Evolutionary conservation across 2,888 invertebrate species (phyloP), one percentile per base, ranked within the genome.

Genomic region (Zaprionus obscuricornis): DNA sequence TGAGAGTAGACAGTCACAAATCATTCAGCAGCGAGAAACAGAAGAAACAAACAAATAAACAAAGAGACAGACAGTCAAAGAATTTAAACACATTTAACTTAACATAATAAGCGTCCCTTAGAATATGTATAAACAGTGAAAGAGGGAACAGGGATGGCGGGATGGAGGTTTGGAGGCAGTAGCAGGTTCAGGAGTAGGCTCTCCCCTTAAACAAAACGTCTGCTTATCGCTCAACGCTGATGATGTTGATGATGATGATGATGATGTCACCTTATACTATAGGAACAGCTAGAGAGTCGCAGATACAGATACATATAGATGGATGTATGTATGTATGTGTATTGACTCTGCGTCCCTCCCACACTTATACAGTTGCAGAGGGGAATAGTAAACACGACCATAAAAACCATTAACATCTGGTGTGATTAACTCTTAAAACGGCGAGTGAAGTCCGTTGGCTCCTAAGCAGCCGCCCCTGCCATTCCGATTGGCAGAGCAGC

Each of bases 401-500:
- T 87, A 85, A 87, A 87, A 88, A 75, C 84, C 88, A 88, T 86
- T 86, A 88, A 88, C 89, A 88, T 88, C 89, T 88, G 88, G 87
- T 76, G 77, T 85, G 88, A 88, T 88, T 88, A 88, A 88, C 88
- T 86, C 85, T 75, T 73, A 73, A 76, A 78, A 72, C 58, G 64
- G 55, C 68, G 56, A 64, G 58, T 42, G 34, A 72, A 65, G 57
- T 77, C 59, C 66, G 60, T 46, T 55, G 68, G 54, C 60, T 77
- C 56, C 67, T 73, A 76, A 74, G 58, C 74, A 72, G 64, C 60
- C 39, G 50, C 58, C 73, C 42, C 56, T 31, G 27, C 49, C 40
- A 36, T 34, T 55, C 36, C 69, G 45, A 68, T 74, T 60, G 66
- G 57, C 40, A 58, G 43, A 60, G 66, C 74, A 74, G 74, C 71